Evolutionary conservation across 1,140 invertebrate species (phyloP).

Genomic region (Aethina tumida): DNA sequence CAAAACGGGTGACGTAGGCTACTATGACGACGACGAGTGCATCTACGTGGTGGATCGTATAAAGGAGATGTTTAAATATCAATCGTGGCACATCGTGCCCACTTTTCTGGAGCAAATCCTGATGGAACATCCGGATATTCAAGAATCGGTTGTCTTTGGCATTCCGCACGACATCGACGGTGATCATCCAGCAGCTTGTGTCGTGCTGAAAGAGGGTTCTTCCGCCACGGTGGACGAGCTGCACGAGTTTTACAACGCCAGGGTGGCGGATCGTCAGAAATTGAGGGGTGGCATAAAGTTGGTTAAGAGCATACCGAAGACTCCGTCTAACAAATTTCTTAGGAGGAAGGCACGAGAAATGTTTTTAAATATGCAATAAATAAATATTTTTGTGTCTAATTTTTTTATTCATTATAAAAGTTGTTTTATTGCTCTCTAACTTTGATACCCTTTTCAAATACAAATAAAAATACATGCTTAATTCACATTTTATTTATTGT

Average conservation of each 20-base stretch:
- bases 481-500: too few relatives aligned
- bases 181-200: conserved; percentile 56
- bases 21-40: conserved; percentile 52
- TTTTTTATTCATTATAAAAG: too few relatives aligned
- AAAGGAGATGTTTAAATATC: conserved; percentile 70
- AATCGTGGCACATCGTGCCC: conserved; percentile 31
- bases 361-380: too few relatives aligned
- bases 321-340: conserved; percentile 24
- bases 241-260: conserved; percentile 17
- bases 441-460: too few relatives aligned
- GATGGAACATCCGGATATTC: conserved; percentile 47
- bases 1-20: conserved; percentile 61
- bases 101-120: conserved; percentile 54
- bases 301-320: conserved; percentile 21
- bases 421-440: too few relatives aligned
- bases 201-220: conserved; percentile 37
- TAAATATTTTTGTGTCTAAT: too few relatives aligned
- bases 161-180: conserved; percentile 49
- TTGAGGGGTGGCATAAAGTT: conserved; percentile 24
- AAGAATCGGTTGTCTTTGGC: conserved; percentile 59
- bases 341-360: conserved; percentile 9
- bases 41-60: conserved; percentile 60
- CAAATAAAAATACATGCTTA: too few relatives aligned
- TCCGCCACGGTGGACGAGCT: conserved; percentile 14
- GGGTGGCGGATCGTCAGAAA: conserved; percentile 24